Base-by-base conservation (phyloP, 2,888 invertebrate genomes). In the Lacanobia oleracea region DNA sequence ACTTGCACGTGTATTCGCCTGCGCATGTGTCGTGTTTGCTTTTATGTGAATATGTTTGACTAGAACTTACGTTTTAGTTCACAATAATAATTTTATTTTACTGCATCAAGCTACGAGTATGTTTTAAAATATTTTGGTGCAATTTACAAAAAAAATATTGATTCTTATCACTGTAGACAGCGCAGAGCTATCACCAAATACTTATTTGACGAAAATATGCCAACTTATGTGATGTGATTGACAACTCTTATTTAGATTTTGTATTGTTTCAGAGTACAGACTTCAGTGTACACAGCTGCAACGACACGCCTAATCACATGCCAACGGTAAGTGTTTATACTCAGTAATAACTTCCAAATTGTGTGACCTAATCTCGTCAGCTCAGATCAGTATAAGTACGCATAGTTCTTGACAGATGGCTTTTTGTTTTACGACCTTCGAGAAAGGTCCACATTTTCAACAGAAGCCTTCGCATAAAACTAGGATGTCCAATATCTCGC, bases 401-500 rank as follows among this genome's bases (percentile, higher is more conserved):
- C 86, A 85, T 86, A 84, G 89, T 88, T 91, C 88, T 88, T 90
- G 90, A 91, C 91, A 90, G 90, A 92, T 92, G 91, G 87, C 90
- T 88, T 90, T 85, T 89, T 89, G 90, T 92, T 94, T 94, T 94
- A 94, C 93, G 94, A 93, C 88, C 88, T 86, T 83, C 75, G 81
- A 86, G 86, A 88, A 88, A 88, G 88, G 90, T 86, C 88, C 88
- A 87, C 88, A 88, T 91, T 90, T 89, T 89, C 86, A 88, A 87
- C 89, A 88, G 89, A 88, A 88, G 87, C 84, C 87, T 85, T 85
- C 89, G 88, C 92, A 93, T 95, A 94, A 95, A 94, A 93, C 93
- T 93, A 93, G 91, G 91, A 89, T 86, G 89, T 88, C 88, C 93
- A 93, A 95, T 94, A 94, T 93, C 93, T 89, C 91, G 87, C 92